Conservation (phyloP, 2,797 vertebrate genomes). For the Squalus acanthias region DNA sequence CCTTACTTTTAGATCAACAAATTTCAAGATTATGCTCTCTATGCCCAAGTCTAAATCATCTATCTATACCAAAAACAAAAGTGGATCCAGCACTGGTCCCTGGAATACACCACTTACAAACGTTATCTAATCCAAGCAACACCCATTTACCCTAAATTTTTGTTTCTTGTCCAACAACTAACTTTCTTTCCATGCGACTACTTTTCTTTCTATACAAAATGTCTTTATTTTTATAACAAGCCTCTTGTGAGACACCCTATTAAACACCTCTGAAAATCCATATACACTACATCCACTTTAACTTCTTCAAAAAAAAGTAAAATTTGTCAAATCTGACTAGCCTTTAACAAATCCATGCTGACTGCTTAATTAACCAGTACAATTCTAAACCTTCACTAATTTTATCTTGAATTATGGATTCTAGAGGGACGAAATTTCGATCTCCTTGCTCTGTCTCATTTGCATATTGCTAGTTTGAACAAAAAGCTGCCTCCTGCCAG, state of each 20-base stretch:
- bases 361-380: too few species aligned
- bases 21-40: neutral
- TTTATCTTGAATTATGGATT: neutral
- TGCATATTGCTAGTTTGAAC: neutral
- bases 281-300: neutral
- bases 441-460: neutral
- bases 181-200: neutral
- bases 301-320: neutral
- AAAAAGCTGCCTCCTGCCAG: neutral
- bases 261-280: too few species aligned
- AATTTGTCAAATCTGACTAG: neutral
- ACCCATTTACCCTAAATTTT: neutral
- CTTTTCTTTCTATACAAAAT: neutral
- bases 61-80: too few species aligned
- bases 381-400: neutral
- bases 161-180: neutral
- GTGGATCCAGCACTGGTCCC: too few species aligned
- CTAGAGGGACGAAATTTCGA: neutral
- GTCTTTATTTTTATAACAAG: too few species aligned
- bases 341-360: too few species aligned
- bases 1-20: neutral
- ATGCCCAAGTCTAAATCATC: too few species aligned
- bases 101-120: too few species aligned
- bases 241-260: too few species aligned
- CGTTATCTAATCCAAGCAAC: too few species aligned